Percentiles rank a stretch among this genome's conserved stretches.
These are phyloP conservation scores for Paracentrotus lividus DNA, from an alignment of 53 echinoderm and acorn worm species.

Conservation along the genomic window DNA sequence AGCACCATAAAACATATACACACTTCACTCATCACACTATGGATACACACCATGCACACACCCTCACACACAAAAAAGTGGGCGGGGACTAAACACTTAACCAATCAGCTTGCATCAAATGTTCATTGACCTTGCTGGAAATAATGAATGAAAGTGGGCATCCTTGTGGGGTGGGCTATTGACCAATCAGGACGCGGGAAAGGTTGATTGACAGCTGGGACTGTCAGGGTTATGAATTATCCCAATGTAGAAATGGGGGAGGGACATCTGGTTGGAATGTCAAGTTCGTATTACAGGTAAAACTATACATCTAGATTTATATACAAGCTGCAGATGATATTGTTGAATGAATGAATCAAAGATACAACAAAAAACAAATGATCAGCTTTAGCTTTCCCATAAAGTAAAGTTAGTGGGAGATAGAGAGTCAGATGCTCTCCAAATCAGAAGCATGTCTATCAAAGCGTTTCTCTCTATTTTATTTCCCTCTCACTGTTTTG, in stretches of 20 bases:
- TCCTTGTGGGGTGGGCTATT: neutral
- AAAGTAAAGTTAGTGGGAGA: neutral
- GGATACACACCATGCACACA: neutral
- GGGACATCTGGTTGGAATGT: slow-evolving; percentile 48
- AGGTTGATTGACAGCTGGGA: slow-evolving; percentile 39
- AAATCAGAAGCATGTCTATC: neutral
- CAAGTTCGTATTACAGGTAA: slow-evolving; percentile 58
- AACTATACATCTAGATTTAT: slow-evolving; percentile 26
- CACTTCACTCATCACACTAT: neutral
- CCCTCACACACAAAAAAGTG: slow-evolving; percentile 1
- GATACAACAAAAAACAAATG: slow-evolving; percentile 44
- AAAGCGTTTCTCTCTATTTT: slow-evolving; percentile 4
- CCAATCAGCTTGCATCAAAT: slow-evolving; percentile 51
- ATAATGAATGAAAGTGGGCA: slow-evolving; percentile 66
- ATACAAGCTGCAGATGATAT: slow-evolving; percentile 38
- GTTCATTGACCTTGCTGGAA: slow-evolving; percentile 26
- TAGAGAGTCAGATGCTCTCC: neutral
- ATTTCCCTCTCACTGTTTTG: neutral
- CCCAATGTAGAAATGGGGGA: slow-evolving; percentile 31
- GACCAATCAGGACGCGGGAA: slow-evolving; percentile 24
- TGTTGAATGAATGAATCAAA: slow-evolving; percentile 52
- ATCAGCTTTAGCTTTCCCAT: slow-evolving; percentile 24
- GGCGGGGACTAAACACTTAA: neutral
- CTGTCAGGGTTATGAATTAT: neutral
- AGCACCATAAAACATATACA: neutral